Base-by-base conservation (phyloP, 2,888 invertebrate species). In the Drosophila lacicola region DNA sequence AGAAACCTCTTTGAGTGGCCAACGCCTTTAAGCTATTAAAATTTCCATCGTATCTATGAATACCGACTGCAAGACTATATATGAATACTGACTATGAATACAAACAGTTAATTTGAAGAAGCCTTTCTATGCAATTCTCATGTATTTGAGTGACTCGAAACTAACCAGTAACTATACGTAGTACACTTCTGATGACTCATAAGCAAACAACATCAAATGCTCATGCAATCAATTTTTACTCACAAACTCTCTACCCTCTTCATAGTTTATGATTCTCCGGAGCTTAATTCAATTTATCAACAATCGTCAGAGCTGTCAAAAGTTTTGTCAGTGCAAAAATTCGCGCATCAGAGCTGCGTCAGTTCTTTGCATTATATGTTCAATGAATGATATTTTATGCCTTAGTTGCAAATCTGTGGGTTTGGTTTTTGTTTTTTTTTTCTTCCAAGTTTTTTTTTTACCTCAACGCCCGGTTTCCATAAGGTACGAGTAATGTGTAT, bases 341-440 rank as follows among this genome's bases (percentile, higher is more conserved):
- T 77, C 21, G 66, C 78, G 67, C 77, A 75, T 77, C 73, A 77
- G 67, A 77, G 47, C 60, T 77, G 53, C 60, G 44, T 70, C 64
- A 70, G 70, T 57, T 64, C 41, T 61, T 68, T 50, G 77, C 80
- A 82, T 82, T 77, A 80, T 77, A 80, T 87, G 68, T 75, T 85
- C 82, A 82, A 87, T 83, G 85, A 83, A 85, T 86, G 81, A 86
- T 83, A 84, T 87, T 83, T 83, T 84, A 78, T 87, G 79, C 79
- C 64, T 84, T 74, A 73, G 74, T 80, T 82, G 74, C 80, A 82
- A 85, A 88, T 85, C 84, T 86, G 88, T 80, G 80, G 86, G 81
- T 54, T 72, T 66, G 74, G 47, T 58, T 68, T 67, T 68, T 62
- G 29, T 55, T 56, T 14, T 33, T 17, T 21, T 17, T 44, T 13